Percentiles rank a stretch among this genome's conserved stretches.
Conservation (phyloP, 2,888 invertebrate species). For the Pasiphila rectangulata region DNA sequence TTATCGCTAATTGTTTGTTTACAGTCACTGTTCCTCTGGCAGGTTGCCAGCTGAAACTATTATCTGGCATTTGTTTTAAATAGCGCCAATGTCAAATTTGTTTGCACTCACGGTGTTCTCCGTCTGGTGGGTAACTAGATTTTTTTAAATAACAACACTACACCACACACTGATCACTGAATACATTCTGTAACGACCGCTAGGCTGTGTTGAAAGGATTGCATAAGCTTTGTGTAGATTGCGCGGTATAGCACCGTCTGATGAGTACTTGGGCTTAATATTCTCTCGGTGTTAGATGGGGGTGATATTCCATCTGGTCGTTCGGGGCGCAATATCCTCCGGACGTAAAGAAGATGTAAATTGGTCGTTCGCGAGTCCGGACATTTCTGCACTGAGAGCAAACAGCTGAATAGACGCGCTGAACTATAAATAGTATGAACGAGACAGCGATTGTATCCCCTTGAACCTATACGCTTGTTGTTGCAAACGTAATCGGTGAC, state of each 20-base stretch:
- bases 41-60: slow-evolving; percentile 62
- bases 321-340: slow-evolving; percentile 45
- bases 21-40: slow-evolving; percentile 76
- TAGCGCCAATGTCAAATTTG: slow-evolving; percentile 78
- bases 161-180: slow-evolving; percentile 61
- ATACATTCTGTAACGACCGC: slow-evolving; percentile 51
- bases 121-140: slow-evolving; percentile 38
- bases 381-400: slow-evolving; percentile 77
- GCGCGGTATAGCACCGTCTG: slow-evolving; percentile 62
- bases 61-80: slow-evolving; percentile 66
- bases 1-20: slow-evolving; percentile 71
- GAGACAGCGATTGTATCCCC: slow-evolving; percentile 76
- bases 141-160: slow-evolving; percentile 31
- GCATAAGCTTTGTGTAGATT: slow-evolving; percentile 63
- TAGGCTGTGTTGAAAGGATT: slow-evolving; percentile 56
- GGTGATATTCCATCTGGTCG: slow-evolving; percentile 34
- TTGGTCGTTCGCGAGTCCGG: slow-evolving; percentile 71
- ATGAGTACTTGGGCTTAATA: slow-evolving; percentile 59
- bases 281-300: slow-evolving; percentile 43
- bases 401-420: slow-evolving; percentile 72
- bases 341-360: slow-evolving; percentile 52
- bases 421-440: slow-evolving; percentile 76
- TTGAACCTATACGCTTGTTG: slow-evolving; percentile 73
- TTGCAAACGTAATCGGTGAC: slow-evolving; percentile 67
- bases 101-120: slow-evolving; percentile 44